Evolutionary conservation across 2,797 vertebrate species (phyloP).

Genomic region (Acomys russatus): DNA sequence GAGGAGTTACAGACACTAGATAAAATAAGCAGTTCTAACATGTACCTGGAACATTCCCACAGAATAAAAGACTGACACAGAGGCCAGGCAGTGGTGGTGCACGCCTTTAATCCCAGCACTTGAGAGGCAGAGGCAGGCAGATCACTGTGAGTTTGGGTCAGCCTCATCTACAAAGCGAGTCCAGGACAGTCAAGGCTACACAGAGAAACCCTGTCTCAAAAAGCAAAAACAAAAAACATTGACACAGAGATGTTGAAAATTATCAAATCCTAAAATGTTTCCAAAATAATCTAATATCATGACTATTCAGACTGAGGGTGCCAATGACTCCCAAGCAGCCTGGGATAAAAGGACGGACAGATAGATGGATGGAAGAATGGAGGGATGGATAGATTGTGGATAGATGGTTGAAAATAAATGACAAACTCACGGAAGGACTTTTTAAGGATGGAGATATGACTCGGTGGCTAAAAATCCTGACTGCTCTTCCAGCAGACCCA

Average conservation of each 20-base stretch:
- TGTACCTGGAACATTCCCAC: neutral
- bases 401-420: neutral
- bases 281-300: constrained; percentile 19
- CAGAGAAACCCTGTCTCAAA: too few species aligned
- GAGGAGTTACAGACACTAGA: neutral
- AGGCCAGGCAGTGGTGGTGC: neutral
- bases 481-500: neutral
- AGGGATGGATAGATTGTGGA: neutral
- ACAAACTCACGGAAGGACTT: neutral
- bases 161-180: too few species aligned
- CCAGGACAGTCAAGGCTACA: too few species aligned
- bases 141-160: too few species aligned
- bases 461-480: neutral
- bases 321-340: neutral
- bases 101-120: too few species aligned
- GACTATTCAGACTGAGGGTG: neutral
- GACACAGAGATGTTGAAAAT: constrained; percentile 1
- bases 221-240: neutral
- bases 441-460: neutral
- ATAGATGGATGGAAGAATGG: neutral
- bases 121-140: too few species aligned
- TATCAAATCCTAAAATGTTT: constrained; percentile 29
- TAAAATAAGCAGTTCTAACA: neutral
- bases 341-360: too few species aligned
- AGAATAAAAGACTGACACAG: constrained; percentile 28